A percentile compares a stretch with the other conserved stretches of the same genome.
phyloP scores from a whole-genome alignment of 2,888 invertebrate species.

The Epirrhoe alternata region DNA sequence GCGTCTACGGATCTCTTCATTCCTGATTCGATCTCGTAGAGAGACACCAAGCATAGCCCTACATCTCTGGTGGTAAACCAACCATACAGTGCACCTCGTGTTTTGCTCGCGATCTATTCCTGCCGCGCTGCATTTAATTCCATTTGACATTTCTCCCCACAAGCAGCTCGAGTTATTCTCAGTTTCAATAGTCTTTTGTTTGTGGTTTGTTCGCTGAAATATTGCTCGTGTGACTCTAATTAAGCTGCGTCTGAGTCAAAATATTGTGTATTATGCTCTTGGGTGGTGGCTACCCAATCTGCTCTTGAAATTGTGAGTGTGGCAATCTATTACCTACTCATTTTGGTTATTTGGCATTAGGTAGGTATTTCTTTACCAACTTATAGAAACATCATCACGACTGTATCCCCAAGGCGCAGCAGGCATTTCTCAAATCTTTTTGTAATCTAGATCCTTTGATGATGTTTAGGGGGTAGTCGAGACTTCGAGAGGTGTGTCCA shows the following conservation, averaged over 20 bases:
- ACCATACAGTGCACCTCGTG: background rate
- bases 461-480: no score
- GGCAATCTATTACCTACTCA: background rate
- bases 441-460: no score
- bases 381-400: no score
- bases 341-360: no score
- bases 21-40: no score
- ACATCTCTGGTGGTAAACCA: no score
- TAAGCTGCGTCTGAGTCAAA: slow-evolving; percentile 9
- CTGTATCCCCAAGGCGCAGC: no score
- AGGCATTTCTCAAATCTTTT: no score
- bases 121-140: slow-evolving; percentile 46
- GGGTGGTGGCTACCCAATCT: background rate
- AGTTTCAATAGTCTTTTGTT: slow-evolving; percentile 23
- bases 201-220: slow-evolving; percentile 27
- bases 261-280: background rate
- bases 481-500: no score
- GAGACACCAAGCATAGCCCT: no score
- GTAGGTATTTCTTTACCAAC: no score
- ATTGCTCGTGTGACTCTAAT: slow-evolving; percentile 17
- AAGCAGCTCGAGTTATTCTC: slow-evolving; percentile 22
- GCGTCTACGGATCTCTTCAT: no score
- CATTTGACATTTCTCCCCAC: slow-evolving; percentile 51
- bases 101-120: slow-evolving; percentile 54
- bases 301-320: background rate